Evolutionary conservation across 2,113 vertebrate species (phyloP).

Genomic region (Mixornis gularis): DNA sequence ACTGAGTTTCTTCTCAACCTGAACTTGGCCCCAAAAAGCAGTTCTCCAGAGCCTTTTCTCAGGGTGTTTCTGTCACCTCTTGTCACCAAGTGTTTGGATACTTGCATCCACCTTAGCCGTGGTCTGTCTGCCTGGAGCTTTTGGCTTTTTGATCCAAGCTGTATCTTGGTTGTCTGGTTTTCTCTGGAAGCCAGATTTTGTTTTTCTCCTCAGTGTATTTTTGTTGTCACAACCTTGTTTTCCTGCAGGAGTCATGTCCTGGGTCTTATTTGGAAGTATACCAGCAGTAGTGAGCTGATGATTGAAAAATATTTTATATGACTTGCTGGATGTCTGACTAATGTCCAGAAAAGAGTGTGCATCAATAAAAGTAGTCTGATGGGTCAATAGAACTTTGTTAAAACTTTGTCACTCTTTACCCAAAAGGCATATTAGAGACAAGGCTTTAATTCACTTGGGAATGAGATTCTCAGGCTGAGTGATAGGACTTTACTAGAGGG

Average conservation of each 20-base stretch:
- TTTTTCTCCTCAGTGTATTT: not conserved
- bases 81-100: not conserved
- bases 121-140: not conserved
- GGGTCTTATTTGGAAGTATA: not conserved
- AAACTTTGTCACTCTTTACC: not conserved
- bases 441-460: not conserved
- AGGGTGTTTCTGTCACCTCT: not conserved
- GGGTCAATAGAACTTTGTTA: not conserved
- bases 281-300: not conserved
- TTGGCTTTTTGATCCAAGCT: not conserved
- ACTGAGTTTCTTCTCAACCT: not conserved
- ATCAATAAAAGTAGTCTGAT: not conserved
- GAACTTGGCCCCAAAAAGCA: not conserved
- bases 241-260: not conserved
- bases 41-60: not conserved
- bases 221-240: not conserved
- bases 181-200: not conserved
- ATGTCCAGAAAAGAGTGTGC: not conserved
- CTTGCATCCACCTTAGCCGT: not conserved
- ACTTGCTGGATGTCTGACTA: not conserved
- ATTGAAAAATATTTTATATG: not conserved
- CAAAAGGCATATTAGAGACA: not conserved
- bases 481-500: not conserved
- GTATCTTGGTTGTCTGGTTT: not conserved
- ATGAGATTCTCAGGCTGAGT: not conserved